Evolutionary conservation across 2,888 invertebrate species (phyloP), one percentile per base, ranked within the genome.

Genomic region (Tridacna crocea): DNA sequence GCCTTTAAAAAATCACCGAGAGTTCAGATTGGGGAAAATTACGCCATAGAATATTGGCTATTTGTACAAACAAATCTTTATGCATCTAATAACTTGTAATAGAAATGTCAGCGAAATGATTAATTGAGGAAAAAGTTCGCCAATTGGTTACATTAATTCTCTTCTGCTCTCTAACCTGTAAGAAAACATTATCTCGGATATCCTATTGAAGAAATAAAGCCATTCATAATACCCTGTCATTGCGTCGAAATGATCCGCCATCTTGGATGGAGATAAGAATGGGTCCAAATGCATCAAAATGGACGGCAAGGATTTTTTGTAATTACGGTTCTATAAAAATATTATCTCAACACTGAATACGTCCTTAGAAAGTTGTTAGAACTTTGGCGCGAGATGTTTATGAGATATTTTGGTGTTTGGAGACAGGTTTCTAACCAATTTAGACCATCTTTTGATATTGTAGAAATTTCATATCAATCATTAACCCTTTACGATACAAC

Each of bases 141-240:
- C 87, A 87, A 87, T 87, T 87, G 84, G 83, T 72, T 83, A 83
- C 87, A 87, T 87, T 84, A 87, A 87, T 87, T 83, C 81, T 83
- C 75, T 24, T 72, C n/a, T 83, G 87, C 75, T 87, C 84, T 75
- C 77, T 84, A 79, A 80, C 84, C 87, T 72, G 79, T 65, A 55
- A 75, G 75, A 83, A 75, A 80, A 84, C 82, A 75, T 75, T 83
- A 86, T 84, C 83, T 55, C 79, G 70, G 82, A 46, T 81, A 76
- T 86, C 83, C 86, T 78, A 83, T 86, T 77, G 77, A 79, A 47
- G 27, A 73, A 77, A 75, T 78, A 78, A 70, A 79, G 65, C 82
- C 79, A 84, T 84, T 80, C 82, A 82, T 84, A 82, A 75, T 77
- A 77, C 63, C 36, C 77, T 84, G 84, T 84, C 84, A 82, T 70